Evolutionary conservation across 1,140 invertebrate species (phyloP).

Genomic region (Andricus grossulariae): DNA sequence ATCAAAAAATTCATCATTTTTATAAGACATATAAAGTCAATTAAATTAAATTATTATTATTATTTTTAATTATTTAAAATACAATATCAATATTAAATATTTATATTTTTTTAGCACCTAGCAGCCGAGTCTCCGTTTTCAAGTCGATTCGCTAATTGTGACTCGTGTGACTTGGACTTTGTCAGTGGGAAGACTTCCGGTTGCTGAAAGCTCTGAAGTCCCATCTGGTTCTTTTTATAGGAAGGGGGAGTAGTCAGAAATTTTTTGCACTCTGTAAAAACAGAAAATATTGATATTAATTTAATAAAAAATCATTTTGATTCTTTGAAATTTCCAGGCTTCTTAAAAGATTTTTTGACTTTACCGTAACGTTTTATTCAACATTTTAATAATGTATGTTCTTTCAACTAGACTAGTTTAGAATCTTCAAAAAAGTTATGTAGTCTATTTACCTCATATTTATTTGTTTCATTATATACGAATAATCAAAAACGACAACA

Average conservation of each 20-base stretch:
- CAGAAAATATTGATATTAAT: neutral
- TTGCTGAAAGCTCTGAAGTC: conserved; percentile 72
- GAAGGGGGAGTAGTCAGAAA: conserved; percentile 89
- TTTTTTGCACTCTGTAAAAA: conserved; percentile 72
- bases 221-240: conserved; percentile 82
- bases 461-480: too few species aligned
- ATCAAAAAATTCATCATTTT: too few species aligned
- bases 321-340: too few species aligned
- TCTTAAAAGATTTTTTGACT: too few species aligned
- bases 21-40: too few species aligned
- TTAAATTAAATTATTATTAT: neutral
- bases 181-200: conserved; percentile 83
- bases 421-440: too few species aligned
- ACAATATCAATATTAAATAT: neutral
- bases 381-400: too few species aligned
- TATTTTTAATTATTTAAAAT: conserved; percentile 22
- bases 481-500: too few species aligned
- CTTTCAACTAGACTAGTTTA: too few species aligned
- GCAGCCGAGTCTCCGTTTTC: conserved; percentile 73
- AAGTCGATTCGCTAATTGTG: conserved; percentile 85
- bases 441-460: too few species aligned
- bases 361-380: too few species aligned
- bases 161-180: conserved; percentile 95
- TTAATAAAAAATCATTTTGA: neutral
- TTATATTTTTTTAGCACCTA: conserved; percentile 55